Percentiles rank a stretch among this genome's conserved stretches.
Conservation (phyloP, 2,888 invertebrate species). For the Acanthosepion pharaonis region DNA sequence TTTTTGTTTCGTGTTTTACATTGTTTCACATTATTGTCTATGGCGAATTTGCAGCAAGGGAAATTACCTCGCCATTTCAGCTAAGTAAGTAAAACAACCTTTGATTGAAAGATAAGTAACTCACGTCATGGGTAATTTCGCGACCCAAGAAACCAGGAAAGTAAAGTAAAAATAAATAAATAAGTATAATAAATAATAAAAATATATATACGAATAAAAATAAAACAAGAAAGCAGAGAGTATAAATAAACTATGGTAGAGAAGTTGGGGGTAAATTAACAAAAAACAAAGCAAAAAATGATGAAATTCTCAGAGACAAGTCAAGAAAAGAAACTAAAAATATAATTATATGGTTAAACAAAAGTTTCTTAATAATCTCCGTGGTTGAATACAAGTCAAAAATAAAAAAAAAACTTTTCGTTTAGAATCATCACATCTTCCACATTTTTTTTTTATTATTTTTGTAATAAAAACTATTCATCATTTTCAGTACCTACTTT, state of each 20-base stretch:
- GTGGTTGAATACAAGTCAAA: no score
- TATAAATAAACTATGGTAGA: background rate
- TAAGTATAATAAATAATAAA: background rate
- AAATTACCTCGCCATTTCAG: background rate
- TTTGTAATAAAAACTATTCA: no score
- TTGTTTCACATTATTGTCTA: background rate
- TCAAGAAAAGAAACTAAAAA: no score
- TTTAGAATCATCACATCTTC: no score
- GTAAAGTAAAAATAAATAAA: background rate
- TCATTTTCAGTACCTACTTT: no score
- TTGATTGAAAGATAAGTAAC: background rate
- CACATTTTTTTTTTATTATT: no score
- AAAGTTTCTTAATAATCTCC: no score
- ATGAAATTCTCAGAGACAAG: background rate
- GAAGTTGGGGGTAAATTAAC: background rate
- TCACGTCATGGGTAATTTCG: background rate
- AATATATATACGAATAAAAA: background rate
- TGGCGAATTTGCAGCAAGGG: background rate
- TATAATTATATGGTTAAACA: no score
- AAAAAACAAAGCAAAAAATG: background rate
- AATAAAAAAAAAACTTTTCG: no score
- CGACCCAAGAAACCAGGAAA: background rate
- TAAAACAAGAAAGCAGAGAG: background rate
- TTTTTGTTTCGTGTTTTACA: background rate
- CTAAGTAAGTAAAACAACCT: background rate